These are phyloP conservation scores for Hypotaenidia philippensis DNA, from an alignment of 2,797 vertebrate species.

Conservation along the genomic window DNA sequence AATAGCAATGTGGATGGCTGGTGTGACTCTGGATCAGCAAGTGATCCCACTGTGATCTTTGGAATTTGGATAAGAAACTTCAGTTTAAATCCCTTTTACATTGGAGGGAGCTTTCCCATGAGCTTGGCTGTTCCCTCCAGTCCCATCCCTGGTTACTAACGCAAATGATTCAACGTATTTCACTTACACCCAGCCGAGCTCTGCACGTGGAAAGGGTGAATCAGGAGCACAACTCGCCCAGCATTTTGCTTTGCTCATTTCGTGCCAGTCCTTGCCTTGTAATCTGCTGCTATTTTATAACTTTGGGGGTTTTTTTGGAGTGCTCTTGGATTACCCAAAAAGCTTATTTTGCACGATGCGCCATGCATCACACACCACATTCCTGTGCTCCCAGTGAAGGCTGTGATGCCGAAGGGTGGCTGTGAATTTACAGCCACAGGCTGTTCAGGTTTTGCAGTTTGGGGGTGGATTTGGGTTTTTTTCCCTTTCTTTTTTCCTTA, in stretches of 20 bases:
- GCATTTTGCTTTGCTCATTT: conserved; percentile 4
- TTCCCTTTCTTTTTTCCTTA: neutral
- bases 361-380: accelerated
- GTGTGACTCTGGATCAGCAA: neutral
- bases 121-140: neutral
- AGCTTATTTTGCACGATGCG: neutral
- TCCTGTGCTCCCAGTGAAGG: neutral
- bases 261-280: neutral
- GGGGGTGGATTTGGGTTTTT: neutral
- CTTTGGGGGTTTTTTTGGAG: neutral
- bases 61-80: neutral
- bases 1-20: neutral
- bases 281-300: neutral
- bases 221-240: neutral
- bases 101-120: no score
- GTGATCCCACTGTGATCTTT: neutral
- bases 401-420: neutral
- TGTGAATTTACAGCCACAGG: neutral
- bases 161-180: neutral
- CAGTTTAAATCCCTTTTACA: neutral
- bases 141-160: neutral
- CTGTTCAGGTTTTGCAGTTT: neutral
- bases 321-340: neutral
- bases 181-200: neutral
- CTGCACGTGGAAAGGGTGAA: neutral